A percentile compares a stretch with the other conserved stretches of the same genome.
These are phyloP conservation scores for Ophthalmolycus amberensis DNA, from an alignment of 2,113 vertebrate genomes.

Conservation along the genomic window DNA sequence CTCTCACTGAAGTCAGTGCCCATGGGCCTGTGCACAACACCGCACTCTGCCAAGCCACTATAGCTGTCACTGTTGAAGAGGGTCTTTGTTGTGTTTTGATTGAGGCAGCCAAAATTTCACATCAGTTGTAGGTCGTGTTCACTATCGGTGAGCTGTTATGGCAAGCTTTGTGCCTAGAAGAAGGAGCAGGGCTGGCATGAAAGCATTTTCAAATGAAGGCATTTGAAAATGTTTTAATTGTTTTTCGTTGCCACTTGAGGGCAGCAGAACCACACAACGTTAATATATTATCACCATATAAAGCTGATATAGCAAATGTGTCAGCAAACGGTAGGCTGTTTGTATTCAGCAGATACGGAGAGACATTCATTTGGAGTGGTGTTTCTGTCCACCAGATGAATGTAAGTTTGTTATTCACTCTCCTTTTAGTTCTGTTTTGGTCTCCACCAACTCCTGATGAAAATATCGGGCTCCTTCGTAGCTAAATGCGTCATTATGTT, in stretches of 20 bases:
- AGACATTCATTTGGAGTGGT: not conserved
- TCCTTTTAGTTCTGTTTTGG: not conserved
- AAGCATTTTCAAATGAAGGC: too few relatives aligned
- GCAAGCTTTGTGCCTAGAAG: not conserved
- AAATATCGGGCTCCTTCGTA: not conserved
- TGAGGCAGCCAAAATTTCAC: conserved; percentile 12
- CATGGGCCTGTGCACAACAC: not conserved
- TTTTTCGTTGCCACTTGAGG: not conserved
- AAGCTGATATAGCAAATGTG: not conserved
- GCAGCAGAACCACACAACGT: not conserved
- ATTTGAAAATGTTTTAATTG: not conserved
- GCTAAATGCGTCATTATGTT: not conserved
- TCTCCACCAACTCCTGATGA: not conserved
- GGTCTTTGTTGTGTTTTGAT: conserved; percentile 42
- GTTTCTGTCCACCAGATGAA: not conserved
- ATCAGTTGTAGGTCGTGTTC: conserved; percentile 17
- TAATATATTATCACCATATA: not conserved
- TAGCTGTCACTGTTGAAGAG: not conserved
- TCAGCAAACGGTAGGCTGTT: not conserved
- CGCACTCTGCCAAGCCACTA: conserved; percentile 35
- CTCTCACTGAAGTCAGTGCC: conserved; percentile 38
- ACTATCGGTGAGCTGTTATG: not conserved
- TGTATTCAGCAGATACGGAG: not conserved
- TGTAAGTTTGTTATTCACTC: too few relatives aligned
- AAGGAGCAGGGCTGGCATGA: not conserved